Base-by-base conservation (phyloP, 1,140 invertebrate genomes). In the Gonioctena quinquepunctata region DNA sequence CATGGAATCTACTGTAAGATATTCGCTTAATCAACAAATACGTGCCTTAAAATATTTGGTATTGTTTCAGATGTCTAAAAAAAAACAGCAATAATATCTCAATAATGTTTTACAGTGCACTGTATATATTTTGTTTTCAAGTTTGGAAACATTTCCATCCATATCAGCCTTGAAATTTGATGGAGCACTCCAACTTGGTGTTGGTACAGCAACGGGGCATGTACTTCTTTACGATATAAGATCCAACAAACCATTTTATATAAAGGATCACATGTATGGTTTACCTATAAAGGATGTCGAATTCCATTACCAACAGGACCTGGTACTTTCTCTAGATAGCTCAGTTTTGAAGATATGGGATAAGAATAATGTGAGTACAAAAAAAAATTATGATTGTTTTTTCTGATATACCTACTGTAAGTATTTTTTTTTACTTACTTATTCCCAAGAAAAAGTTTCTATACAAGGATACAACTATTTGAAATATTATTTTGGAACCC, bases 241-340 rank as follows among this genome's bases (percentile, higher is more conserved):
- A 71, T 94, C 96, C 3, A 91, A 90, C 75, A 95, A 94, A 81
- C 97, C 98, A 11, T 87, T 94, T 33, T 82, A 92, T 25, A 85
- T 96, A 0, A 99, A 99, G 84, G 96, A 99, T 86, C 97, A 99
- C 76, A 92, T 95, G 85, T 96, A 98, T 85, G 94, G 92, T 64
- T 86, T 95, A 52, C 95, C 97, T 0, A 98, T 99, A 26, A 96
- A 92, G 82, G 90, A 91, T 77, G 87, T 99, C 52, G 91, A 93
- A 59, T 99, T 97, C 78, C 93, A 97, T 81, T 85, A 89, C 67
- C 84, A 88, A 73, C 89, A 93, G 82, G 90, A 96, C 81, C 86
- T 96, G 71, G 90, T 99, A 61, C 91, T 96, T 72, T 97, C 96
- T 6, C 92, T 99, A 91, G 97, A 99, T 84, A 87, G 89, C 68